Evolutionary conservation across 2,113 vertebrate genomes (phyloP).

Genomic region (Tringa solitaria): DNA sequence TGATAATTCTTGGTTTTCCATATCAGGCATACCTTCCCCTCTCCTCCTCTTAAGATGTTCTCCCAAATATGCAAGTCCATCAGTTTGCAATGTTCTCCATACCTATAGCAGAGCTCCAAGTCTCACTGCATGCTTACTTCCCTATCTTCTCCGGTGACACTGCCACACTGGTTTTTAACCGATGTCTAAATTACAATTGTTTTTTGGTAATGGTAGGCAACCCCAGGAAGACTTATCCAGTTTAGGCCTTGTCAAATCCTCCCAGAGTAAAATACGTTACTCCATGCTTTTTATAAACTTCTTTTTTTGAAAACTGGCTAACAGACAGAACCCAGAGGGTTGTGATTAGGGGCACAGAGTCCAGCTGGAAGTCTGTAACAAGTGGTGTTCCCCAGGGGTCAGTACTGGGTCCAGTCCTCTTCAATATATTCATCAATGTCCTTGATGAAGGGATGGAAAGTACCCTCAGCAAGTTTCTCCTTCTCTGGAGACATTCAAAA

Average conservation of each 20-base stretch:
- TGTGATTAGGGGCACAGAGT: no score
- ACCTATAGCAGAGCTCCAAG: background rate
- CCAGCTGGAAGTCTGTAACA: no score
- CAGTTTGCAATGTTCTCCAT: background rate
- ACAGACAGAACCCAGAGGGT: no score
- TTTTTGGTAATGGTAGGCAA: background rate
- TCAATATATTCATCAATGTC: no score
- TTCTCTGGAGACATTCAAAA: no score
- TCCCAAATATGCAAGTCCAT: background rate
- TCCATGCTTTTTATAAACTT: background rate
- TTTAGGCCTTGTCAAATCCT: background rate
- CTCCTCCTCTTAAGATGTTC: background rate
- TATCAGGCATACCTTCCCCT: background rate
- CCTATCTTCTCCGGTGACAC: background rate
- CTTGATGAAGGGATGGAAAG: no score
- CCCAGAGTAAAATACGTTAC: background rate
- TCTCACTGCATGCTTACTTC: background rate
- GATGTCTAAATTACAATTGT: background rate
- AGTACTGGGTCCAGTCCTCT: no score
- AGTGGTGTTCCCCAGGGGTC: no score
- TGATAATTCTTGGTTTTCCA: background rate
- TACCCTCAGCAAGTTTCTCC: no score
- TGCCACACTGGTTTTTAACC: background rate
- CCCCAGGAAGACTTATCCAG: background rate
- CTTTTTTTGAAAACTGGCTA: no score